Conservation (phyloP, 2,888 invertebrate genomes). For the Zygogramma bicolorata region DNA sequence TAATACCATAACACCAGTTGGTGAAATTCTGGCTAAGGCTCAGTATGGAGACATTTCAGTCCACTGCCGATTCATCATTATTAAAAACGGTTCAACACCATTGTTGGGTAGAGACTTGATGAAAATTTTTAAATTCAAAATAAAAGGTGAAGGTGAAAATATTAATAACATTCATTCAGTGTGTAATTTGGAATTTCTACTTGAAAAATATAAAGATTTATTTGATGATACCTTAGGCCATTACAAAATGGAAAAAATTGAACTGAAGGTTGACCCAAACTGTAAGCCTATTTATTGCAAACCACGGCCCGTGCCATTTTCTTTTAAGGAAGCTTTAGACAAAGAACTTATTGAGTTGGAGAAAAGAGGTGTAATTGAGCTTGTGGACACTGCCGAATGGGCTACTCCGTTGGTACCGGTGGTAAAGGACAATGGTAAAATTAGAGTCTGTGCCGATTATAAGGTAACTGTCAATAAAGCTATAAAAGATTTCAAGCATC, state of each 20-base stretch:
- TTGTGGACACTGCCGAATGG: constrained; percentile 24
- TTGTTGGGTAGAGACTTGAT: constrained; percentile 28
- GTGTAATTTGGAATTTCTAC: constrained; percentile 1
- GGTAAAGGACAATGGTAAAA: constrained; percentile 19
- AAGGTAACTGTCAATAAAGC: constrained; percentile 24
- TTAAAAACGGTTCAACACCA: no score
- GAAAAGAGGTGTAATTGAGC: constrained; percentile 21
- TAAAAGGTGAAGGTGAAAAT: not conserved
- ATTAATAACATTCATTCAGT: constrained; percentile 1
- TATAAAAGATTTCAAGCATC: constrained; percentile 18
- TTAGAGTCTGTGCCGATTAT: constrained; percentile 12
- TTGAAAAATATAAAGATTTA: constrained; percentile 12
- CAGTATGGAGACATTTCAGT: constrained; percentile 16
- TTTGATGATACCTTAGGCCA: constrained; percentile 13
- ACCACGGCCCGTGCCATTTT: constrained; percentile 27
- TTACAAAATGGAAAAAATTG: constrained; percentile 13
- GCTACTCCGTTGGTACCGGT: constrained; percentile 33
- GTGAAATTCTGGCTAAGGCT: constrained; percentile 22
- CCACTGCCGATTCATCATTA: constrained; percentile 24
- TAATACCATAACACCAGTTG: constrained; percentile 21
- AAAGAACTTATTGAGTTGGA: constrained; percentile 20
- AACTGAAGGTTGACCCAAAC: constrained; percentile 19
- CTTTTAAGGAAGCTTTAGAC: constrained; percentile 25
- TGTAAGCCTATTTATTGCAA: constrained; percentile 24
- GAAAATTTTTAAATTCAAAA: constrained; percentile 17